Percentiles rank a stretch among this genome's conserved stretches.
These are phyloP conservation scores for Callimico goeldii DNA, from an alignment of 2,797 vertebrate species.

Conservation along the genomic window DNA sequence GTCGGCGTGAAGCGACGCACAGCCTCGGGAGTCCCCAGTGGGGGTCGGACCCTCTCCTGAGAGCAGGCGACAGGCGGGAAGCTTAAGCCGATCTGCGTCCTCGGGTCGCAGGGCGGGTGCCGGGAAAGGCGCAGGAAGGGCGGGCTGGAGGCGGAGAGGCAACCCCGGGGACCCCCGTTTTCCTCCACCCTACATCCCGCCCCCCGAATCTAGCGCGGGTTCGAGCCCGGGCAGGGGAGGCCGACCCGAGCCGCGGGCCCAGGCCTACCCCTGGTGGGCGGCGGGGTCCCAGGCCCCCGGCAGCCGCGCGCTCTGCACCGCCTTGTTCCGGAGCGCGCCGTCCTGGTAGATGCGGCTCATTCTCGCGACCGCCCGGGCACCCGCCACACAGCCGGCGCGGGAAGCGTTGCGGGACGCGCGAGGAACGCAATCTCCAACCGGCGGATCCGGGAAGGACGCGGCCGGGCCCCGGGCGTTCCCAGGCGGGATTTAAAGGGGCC, in stretches of 20 bases:
- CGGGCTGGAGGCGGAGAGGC: fast-evolving
- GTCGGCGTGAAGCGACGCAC: neutral
- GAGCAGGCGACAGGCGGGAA: no score
- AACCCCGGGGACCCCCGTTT: neutral
- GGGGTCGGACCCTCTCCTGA: neutral
- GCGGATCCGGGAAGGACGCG: neutral
- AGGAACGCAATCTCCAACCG: fast-evolving
- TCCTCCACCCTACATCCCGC: neutral
- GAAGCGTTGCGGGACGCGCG: fast-evolving
- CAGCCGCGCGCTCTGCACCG: conserved; percentile 86
- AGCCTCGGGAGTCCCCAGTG: fast-evolving
- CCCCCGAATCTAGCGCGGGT: neutral
- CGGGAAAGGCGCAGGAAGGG: neutral
- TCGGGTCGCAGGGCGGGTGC: neutral
- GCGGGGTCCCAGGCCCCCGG: conserved; percentile 83
- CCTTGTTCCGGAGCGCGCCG: conserved; percentile 87
- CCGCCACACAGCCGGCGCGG: neutral
- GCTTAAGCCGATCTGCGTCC: neutral
- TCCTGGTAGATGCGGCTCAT: conserved; percentile 93
- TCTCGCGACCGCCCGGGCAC: neutral
- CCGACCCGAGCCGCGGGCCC: neutral
- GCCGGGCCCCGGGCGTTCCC: neutral
- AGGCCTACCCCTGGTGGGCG: conserved; percentile 86
- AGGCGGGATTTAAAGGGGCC: conserved; percentile 52
- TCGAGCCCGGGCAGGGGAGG: neutral